Base-by-base conservation (phyloP, 2,113 vertebrate species). In the Corythaixoides concolor region DNA sequence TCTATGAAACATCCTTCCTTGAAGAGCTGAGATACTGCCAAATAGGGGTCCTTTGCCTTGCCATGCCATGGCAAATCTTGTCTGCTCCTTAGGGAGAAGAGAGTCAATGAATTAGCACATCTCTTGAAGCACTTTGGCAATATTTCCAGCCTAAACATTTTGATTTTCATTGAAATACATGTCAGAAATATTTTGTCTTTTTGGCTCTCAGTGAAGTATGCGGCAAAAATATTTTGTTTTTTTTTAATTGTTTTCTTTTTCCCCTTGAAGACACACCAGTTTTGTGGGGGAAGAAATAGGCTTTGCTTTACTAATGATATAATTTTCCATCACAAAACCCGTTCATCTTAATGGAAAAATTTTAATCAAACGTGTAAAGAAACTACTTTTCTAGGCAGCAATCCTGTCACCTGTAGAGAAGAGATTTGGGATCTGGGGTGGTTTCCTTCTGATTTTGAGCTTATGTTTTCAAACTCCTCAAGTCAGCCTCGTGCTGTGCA, bases 381-480 rank as follows among this genome's bases (percentile, higher is more conserved):
- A 56, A 43, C 13, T 11, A 27, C 72, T 85, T 90, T 86, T 77
- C 45, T 69, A 70, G 49, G 64, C 59, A 95, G 47, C 0, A 1
- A 16, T 92, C 49, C 30, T 89, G 56, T 89, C 80, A 90, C 73
- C 53, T 83, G 72, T 55, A 83, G 63, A 74, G 67, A 76, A 64
- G 67, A 68, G 13, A 75, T 81, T 83, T 84, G 68, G 76, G 56
- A 73, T 79, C 84, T 66, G 27, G 23, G 53, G 39, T 83, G 45
- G 26, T 81, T 93, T 85, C 28, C 47, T 97, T 94, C 73, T 92
- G 73, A 39, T 88, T 96, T 95, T 85, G 66, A 91, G 52, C 72
- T 86, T 55, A 41, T 58, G 55, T 90, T 92, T 96, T 93, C 60
- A 67, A 23, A 55, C 59, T 74, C 50, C 49, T 93, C 52, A 64